Conservation (phyloP, 2,797 vertebrate species). For the Acropternis orthonyx region DNA sequence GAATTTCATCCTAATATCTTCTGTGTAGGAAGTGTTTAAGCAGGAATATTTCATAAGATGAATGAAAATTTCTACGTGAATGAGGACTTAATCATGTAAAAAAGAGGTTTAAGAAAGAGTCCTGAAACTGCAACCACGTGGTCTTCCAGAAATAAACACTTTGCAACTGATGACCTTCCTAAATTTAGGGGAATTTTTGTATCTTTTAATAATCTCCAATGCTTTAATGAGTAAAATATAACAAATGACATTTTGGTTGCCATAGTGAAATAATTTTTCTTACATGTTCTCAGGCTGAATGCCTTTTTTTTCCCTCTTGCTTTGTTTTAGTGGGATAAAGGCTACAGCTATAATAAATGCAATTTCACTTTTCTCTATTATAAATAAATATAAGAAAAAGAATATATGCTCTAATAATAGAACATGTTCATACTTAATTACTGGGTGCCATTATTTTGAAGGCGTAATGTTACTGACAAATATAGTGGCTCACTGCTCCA, state of each 20-base stretch:
- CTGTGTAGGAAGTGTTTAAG: neutral
- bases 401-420: constrained; percentile 49
- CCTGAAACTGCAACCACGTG: neutral
- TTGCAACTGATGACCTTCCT: neutral
- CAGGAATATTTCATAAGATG: neutral
- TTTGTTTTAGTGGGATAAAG: constrained; percentile 64
- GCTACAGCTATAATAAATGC: constrained; percentile 7
- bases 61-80: neutral
- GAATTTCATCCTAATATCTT: neutral
- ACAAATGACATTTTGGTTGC: constrained; percentile 58
- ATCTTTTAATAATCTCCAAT: neutral
- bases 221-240: constrained; percentile 48
- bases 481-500: neutral
- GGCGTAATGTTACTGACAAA: constrained; percentile 45
- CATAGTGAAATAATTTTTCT: constrained; percentile 53
- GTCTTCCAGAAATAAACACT: neutral
- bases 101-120: neutral
- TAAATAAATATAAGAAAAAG: constrained; percentile 50
- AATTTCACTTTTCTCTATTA: constrained; percentile 40
- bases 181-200: constrained; percentile 1
- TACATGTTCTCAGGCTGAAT: neutral
- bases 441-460: constrained; percentile 53
- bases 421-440: constrained; percentile 64
- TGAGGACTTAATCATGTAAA: neutral
- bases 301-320: neutral